A percentile compares a stretch with the other conserved stretches of the same genome.
Conservation (phyloP, 2,113 vertebrate species). For the Theristicus caerulescens region DNA sequence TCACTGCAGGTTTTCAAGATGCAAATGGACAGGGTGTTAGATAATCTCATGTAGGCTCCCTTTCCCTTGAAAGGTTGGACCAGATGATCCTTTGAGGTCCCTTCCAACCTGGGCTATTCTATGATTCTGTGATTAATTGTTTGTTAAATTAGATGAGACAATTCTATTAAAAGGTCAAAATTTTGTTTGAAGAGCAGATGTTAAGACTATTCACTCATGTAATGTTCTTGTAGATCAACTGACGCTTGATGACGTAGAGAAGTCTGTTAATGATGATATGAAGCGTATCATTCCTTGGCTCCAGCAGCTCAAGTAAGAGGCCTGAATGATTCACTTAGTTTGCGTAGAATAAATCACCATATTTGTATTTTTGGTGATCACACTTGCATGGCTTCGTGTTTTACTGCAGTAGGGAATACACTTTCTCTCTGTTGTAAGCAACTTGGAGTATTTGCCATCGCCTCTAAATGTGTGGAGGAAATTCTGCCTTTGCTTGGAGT, state of each 20-base stretch:
- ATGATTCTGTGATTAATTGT: background rate
- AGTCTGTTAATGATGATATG: slow-evolving; percentile 95
- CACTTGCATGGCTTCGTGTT: background rate
- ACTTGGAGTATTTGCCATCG: background rate
- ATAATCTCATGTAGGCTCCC: background rate
- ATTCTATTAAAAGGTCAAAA: background rate
- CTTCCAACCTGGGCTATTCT: background rate
- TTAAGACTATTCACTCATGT: background rate
- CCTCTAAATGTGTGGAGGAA: background rate
- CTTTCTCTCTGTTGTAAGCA: background rate
- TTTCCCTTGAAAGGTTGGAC: background rate
- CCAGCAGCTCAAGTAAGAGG: slow-evolving; percentile 91
- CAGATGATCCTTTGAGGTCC: background rate
- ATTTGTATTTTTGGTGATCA: background rate
- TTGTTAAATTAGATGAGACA: background rate
- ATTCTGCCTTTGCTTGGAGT: background rate
- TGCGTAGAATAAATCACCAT: background rate
- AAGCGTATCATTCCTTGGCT: slow-evolving; percentile 94
- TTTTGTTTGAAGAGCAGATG: background rate
- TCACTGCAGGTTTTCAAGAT: background rate
- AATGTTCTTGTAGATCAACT: slow-evolving; percentile 84
- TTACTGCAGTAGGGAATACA: background rate
- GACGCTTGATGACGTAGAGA: slow-evolving; percentile 94
- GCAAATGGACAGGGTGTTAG: background rate
- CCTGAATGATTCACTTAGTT: background rate